Conservation (phyloP, 2,797 vertebrate genomes). For the Trematocara caparti region DNA sequence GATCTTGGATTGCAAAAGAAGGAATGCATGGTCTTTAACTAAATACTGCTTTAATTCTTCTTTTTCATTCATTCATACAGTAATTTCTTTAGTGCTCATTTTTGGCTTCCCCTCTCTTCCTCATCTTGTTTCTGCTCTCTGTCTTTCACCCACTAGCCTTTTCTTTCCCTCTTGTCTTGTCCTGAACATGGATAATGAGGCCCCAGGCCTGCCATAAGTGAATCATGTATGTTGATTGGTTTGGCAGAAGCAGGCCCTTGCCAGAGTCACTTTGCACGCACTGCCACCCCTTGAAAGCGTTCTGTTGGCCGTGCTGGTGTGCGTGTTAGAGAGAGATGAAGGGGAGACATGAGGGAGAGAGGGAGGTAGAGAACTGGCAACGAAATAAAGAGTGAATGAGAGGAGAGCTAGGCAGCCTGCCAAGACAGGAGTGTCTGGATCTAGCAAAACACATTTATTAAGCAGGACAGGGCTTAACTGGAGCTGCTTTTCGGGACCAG, state of each 20-base stretch:
- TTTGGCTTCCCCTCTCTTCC: neutral
- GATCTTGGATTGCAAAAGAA: neutral
- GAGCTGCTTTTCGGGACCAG: neutral
- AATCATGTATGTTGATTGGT: constrained; percentile 74
- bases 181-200: constrained; percentile 49
- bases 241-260: constrained; percentile 50
- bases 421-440: constrained; percentile 53
- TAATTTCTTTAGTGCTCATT: neutral
- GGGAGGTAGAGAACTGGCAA: constrained; percentile 47
- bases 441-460: constrained; percentile 22
- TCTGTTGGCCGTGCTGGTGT: constrained; percentile 47
- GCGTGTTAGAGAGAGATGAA: constrained; percentile 52
- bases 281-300: constrained; percentile 48
- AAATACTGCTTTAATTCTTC: neutral
- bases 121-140: neutral
- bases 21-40: neutral
- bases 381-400: constrained; percentile 46
- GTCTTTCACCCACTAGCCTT: neutral
- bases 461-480: constrained; percentile 18
- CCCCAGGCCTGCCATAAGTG: constrained; percentile 38
- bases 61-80: neutral
- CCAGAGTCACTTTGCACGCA: constrained; percentile 68
- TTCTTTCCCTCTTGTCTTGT: constrained; percentile 16
- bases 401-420: constrained; percentile 35
- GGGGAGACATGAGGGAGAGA: constrained; percentile 27